Conservation (phyloP, 1,140 invertebrate genomes). For the Fopius arisanus region DNA sequence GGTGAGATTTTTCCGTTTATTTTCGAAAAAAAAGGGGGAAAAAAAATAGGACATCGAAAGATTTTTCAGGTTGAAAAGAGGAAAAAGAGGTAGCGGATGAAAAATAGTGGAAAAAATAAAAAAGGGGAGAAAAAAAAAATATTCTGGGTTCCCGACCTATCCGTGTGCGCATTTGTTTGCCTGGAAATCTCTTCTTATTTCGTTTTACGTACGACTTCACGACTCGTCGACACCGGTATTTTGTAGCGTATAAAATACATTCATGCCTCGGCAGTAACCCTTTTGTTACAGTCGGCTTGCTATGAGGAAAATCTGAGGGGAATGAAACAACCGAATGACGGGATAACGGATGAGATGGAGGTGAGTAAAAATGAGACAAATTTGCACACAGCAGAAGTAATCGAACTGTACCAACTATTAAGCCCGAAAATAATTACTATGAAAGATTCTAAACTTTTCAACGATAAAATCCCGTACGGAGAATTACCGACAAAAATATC, state of each 20-base stretch:
- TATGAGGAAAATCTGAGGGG: neutral
- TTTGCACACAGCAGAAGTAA: no score
- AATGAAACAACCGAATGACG: constrained; percentile 8
- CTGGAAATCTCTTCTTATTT: constrained; percentile 13
- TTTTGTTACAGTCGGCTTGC: constrained; percentile 21
- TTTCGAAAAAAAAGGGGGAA: neutral
- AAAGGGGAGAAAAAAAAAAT: neutral
- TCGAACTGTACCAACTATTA: no score
- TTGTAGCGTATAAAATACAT: constrained; percentile 26
- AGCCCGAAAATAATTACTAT: no score
- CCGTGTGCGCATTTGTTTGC: constrained; percentile 12
- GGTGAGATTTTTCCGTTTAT: neutral
- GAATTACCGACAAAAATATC: no score
- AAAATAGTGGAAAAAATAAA: neutral
- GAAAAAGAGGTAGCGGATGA: neutral
- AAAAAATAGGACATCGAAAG: constrained; percentile 8
- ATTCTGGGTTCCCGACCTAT: neutral
- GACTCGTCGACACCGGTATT: constrained; percentile 7
- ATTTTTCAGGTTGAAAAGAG: constrained; percentile 17
- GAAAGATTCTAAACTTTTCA: no score
- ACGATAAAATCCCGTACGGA: no score
- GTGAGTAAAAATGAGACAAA: neutral
- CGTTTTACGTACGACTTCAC: constrained; percentile 20
- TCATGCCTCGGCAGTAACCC: constrained; percentile 22
- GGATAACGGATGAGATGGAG: neutral